A percentile compares a stretch with the other conserved stretches of the same genome.
Evolutionary conservation across 2,797 vertebrate species (phyloP).

Genomic region (Malurus splendens): DNA sequence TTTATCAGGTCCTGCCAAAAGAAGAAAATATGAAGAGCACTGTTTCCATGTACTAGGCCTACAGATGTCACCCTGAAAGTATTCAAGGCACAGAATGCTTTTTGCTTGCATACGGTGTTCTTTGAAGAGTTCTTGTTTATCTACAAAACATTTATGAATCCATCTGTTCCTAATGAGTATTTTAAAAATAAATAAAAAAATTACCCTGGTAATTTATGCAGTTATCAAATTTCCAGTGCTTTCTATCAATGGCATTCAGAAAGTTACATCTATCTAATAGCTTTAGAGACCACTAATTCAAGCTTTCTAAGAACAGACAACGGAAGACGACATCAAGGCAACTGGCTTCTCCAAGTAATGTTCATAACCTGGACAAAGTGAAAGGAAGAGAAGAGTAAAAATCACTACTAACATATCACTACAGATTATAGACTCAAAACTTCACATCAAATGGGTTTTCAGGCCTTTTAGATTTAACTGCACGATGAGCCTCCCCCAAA

Average conservation of each 20-base stretch:
- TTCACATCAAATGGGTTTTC: neutral
- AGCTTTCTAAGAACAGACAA: neutral
- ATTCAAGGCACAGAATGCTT: neutral
- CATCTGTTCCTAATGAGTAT: neutral
- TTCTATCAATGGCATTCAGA: neutral
- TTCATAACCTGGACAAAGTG: neutral
- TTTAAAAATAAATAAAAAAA: neutral
- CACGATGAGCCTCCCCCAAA: neutral
- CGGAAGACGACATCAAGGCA: neutral
- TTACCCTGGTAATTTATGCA: neutral
- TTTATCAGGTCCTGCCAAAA: neutral
- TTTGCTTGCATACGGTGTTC: neutral
- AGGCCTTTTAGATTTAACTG: neutral
- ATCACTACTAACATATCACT: neutral
- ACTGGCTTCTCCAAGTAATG: neutral
- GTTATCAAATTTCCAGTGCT: neutral
- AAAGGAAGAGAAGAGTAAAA: neutral
- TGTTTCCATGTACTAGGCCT: neutral
- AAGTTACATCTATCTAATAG: neutral
- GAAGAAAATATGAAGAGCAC: neutral
- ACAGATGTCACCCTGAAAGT: neutral
- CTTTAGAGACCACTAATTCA: neutral
- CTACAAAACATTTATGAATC: neutral
- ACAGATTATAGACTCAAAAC: neutral
- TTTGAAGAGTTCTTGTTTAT: neutral